Evolutionary conservation across 2,888 invertebrate genomes (phyloP), one percentile per base, ranked within the genome.

Genomic region (Ypsolopha scabrella): DNA sequence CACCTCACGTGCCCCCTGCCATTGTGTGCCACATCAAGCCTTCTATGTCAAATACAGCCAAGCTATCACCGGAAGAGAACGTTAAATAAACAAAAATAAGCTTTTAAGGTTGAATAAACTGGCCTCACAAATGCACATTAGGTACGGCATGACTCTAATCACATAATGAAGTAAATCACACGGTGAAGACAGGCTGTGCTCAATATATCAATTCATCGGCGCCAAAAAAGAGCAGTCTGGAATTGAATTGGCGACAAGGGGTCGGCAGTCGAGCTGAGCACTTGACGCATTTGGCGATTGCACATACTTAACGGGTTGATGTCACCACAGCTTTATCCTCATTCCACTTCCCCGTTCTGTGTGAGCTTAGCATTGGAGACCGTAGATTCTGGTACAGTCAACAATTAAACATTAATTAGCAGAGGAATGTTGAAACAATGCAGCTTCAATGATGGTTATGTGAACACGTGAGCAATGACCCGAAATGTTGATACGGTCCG

Each of bases 1-100:
- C 83, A 83, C 69, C 73, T 62, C 57, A 78, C 74, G 74, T 76
- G 60, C 56, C 52, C 53, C 55, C 58, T 57, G 59, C 65, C 59
- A 75, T 78, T 77, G 71, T 77, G 60, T 59, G 53, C 54, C 52
- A 53, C 44, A 54, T 53, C 48, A 11, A 50, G 46, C 48, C 48
- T 51, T 43, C 9, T 24, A 24, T 24, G 24, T 24, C 24, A 24
- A 24, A 24, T 24, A 24, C 24, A 3, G 24, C 8, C 41, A 48
- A 49, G 7, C 37, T 39, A 52, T 45, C 46, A 46, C 33, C 36
- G 37, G 44, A 44, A 44, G 44, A 24, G 24, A 44, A 44, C 44
- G 8, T 24, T 44, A 24, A 24, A 24, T 24, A 3, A 24, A 24
- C 24, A 24, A 24, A 24, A 24, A 24, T 24, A 24, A 24, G 24